These are phyloP conservation scores for Sphaerophoria rueppellii DNA, from an alignment of 2,888 invertebrate species.

Conservation along the genomic window DNA sequence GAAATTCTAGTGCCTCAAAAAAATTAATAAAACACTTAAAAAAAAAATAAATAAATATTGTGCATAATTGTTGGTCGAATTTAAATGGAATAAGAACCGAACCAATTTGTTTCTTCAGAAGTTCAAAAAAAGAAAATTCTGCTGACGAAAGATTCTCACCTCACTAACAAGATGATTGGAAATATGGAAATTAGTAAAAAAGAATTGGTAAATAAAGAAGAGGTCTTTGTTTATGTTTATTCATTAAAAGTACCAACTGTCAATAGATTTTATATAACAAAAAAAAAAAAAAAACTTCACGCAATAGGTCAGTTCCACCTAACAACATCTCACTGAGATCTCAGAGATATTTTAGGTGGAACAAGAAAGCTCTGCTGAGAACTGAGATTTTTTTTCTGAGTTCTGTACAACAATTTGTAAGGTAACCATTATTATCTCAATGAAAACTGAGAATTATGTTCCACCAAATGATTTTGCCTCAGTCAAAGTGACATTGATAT, in stretches of 20 bases:
- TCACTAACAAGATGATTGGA: conserved; percentile 18
- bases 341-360: no score
- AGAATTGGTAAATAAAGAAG: conserved; percentile 60
- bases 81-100: not conserved
- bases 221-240: conserved; percentile 4
- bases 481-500: no score
- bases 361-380: no score
- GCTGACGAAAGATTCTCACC: not conserved
- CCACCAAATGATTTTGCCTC: no score
- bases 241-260: not conserved
- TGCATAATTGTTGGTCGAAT: not conserved
- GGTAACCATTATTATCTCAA: no score
- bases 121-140: conserved; percentile 5
- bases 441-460: no score
- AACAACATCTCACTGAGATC: no score
- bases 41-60: conserved; percentile 3
- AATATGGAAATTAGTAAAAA: conserved; percentile 61
- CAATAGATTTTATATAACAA: not conserved
- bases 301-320: no score
- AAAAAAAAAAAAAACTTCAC: no score
- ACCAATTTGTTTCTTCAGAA: not conserved
- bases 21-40: conserved; percentile 32
- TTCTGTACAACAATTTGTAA: no score
- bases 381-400: no score
- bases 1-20: conserved; percentile 47